Evolutionary conservation across 2,797 vertebrate species (phyloP).

Genomic region (Platalea minor): DNA sequence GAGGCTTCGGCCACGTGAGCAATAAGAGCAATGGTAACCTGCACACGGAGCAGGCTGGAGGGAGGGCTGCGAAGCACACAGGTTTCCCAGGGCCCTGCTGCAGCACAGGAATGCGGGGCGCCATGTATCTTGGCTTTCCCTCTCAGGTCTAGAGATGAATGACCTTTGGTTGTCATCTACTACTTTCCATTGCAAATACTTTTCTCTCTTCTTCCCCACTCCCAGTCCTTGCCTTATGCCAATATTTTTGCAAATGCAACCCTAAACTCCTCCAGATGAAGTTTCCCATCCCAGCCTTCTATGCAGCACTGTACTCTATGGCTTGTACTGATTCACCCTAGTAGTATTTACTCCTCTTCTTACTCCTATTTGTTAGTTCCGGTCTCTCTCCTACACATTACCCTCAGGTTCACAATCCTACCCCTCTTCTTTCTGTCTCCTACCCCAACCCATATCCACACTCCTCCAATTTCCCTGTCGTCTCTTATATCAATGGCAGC

Average conservation of each 20-base stretch:
- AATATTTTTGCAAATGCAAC: background rate
- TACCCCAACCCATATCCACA: background rate
- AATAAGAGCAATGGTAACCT: fast-evolving
- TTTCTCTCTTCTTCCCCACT: background rate
- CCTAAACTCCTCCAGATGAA: background rate
- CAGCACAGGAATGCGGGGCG: fast-evolving
- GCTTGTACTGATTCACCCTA: background rate
- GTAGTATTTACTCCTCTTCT: background rate
- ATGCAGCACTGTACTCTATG: background rate
- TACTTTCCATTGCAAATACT: background rate
- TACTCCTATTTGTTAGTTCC: background rate
- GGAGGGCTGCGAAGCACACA: background rate
- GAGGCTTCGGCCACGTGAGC: background rate
- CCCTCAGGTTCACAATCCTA: background rate
- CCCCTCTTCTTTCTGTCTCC: background rate
- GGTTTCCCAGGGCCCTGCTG: background rate
- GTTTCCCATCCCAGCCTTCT: background rate
- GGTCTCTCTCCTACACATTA: background rate
- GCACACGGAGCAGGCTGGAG: background rate
- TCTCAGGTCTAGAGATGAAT: background rate
- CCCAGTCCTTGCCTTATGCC: background rate
- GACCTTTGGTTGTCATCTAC: background rate
- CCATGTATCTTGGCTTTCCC: background rate
- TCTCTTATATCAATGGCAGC: background rate
- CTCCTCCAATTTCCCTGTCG: background rate